phyloP scores from a whole-genome alignment of 2,888 invertebrate species.

The Synergus itoensis region DNA sequence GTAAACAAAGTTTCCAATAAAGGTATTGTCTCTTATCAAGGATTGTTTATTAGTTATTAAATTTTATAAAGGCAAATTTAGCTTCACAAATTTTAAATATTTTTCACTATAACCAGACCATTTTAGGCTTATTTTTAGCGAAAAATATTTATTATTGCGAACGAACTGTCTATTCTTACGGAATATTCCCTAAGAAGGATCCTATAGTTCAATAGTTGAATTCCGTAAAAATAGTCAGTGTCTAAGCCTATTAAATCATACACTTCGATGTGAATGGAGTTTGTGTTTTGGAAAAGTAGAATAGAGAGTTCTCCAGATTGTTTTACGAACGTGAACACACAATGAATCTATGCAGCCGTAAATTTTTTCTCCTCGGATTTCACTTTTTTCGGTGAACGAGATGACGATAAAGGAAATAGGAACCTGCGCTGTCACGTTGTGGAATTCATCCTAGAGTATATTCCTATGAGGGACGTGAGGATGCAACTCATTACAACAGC shows the following conservation, averaged over 20 bases:
- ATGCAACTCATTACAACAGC: conserved; percentile 78
- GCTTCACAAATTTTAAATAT: too few relatives aligned
- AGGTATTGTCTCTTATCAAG: neutral
- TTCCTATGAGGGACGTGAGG: conserved; percentile 69
- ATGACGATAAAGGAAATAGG: conserved; percentile 60
- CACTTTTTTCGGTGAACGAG: conserved; percentile 59
- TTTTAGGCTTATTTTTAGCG: too few relatives aligned
- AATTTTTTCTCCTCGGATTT: conserved; percentile 58
- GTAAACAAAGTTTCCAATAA: neutral
- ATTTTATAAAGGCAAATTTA: neutral
- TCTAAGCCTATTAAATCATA: neutral
- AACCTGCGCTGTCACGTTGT: conserved; percentile 72
- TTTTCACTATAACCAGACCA: too few relatives aligned
- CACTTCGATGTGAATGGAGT: neutral
- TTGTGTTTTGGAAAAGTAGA: neutral
- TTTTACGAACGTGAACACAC: conserved; percentile 37
- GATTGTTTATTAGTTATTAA: neutral
- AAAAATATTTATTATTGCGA: too few relatives aligned
- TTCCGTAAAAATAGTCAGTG: too few relatives aligned
- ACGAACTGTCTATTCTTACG: too few relatives aligned
- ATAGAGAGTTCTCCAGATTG: neutral
- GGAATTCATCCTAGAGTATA: conserved; percentile 43
- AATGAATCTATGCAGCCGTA: conserved; percentile 37
- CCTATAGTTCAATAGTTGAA: too few relatives aligned
- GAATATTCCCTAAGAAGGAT: too few relatives aligned